Conservation (phyloP, 2,888 invertebrate species). For the Lithophane ornitopus region DNA sequence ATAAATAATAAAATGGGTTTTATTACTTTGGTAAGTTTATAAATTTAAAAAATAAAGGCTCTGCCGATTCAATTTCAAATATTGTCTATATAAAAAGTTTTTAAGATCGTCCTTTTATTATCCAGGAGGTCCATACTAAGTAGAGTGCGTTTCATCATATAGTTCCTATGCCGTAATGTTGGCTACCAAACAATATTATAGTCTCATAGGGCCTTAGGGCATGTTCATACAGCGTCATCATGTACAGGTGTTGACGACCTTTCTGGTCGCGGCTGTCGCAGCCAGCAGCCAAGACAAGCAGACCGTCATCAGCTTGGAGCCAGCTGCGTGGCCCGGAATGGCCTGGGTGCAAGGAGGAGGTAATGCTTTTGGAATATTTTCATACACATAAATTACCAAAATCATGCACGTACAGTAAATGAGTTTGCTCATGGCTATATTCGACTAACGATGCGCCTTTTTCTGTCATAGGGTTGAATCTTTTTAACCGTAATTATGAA, state of each 20-base stretch:
- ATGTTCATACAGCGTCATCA: conserved; percentile 14
- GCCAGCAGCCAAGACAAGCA: conserved; percentile 78
- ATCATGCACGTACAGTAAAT: not conserved
- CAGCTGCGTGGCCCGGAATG: conserved; percentile 68
- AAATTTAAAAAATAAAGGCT: not conserved
- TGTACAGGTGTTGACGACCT: conserved; percentile 59
- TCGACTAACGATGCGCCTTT: not conserved
- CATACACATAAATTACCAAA: not conserved
- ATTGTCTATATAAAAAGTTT: not conserved
- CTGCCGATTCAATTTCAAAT: not conserved
- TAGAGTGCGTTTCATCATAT: too few species aligned
- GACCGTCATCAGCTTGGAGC: conserved; percentile 75
- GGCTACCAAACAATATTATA: not conserved
- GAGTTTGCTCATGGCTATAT: not conserved
- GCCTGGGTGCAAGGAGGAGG: conserved; percentile 70
- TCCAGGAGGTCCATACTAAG: not conserved
- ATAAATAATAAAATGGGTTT: conserved; percentile 74
- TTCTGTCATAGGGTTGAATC: not conserved
- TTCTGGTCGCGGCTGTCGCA: conserved; percentile 65
- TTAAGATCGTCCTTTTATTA: not conserved
- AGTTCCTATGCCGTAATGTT: too few species aligned
- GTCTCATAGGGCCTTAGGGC: conserved; percentile 1
- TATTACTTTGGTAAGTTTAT: conserved; percentile 78
- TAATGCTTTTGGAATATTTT: conserved; percentile 37
- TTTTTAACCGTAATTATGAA: not conserved